phyloP scores from a whole-genome alignment of 2,113 vertebrate species.

The Nothobranchius furzeri region DNA sequence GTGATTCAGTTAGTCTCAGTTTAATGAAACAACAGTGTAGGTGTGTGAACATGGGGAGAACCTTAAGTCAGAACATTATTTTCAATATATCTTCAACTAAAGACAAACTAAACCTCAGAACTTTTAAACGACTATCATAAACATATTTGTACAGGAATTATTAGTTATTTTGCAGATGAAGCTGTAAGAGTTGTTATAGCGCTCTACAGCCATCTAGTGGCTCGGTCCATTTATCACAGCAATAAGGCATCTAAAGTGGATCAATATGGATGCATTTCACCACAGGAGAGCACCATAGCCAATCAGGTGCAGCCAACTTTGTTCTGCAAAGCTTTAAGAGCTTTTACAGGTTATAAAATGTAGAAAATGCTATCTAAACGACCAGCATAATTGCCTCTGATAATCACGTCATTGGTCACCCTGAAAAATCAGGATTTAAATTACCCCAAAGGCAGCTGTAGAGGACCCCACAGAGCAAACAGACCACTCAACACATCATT shows the following conservation, averaged over 20 bases:
- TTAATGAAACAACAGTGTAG: slow-evolving; percentile 46
- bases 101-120: slow-evolving; percentile 16
- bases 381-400: neutral
- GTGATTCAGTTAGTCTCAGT: slow-evolving; percentile 51
- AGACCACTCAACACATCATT: slow-evolving; percentile 45
- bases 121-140: neutral
- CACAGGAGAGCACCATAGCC: slow-evolving; percentile 23
- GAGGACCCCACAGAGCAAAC: slow-evolving; percentile 11
- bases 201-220: slow-evolving; percentile 73
- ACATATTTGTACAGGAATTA: slow-evolving; percentile 13
- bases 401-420: neutral
- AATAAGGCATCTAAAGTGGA: neutral
- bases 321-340: neutral
- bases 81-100: slow-evolving; percentile 30
- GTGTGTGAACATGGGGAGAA: neutral
- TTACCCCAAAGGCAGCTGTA: slow-evolving; percentile 18
- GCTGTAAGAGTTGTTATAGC: neutral
- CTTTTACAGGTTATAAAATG: neutral
- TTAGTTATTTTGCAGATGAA: neutral
- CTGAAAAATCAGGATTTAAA: slow-evolving; percentile 1
- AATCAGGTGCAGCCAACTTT: slow-evolving; percentile 6
- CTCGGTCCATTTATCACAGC: slow-evolving; percentile 9
- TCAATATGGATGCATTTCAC: neutral
- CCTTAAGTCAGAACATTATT: slow-evolving; percentile 47
- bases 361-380: neutral